Conservation (phyloP, 2,888 invertebrate genomes). For the Cremastinae sp. region DNA sequence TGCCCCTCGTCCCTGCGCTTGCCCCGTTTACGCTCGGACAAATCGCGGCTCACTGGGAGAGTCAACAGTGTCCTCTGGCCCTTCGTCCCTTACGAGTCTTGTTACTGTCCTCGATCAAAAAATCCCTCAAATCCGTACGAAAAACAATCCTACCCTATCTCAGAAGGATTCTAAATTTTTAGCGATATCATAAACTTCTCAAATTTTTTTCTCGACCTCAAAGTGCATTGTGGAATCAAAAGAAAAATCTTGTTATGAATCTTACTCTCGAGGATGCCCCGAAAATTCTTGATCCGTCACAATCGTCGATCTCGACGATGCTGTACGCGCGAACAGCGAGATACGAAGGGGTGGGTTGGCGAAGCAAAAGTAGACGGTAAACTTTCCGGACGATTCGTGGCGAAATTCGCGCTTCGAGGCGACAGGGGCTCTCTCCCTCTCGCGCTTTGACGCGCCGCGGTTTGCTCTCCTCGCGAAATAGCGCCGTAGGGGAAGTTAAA, state of each 20-base stretch:
- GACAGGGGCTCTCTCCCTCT: conserved; percentile 63
- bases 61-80: conserved; percentile 15
- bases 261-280: background rate
- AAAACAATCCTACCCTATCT: no score
- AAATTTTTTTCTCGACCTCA: no score
- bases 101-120: no score
- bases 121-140: conserved; percentile 5
- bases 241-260: no score
- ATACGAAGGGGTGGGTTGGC: conserved; percentile 74
- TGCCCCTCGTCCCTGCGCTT: conserved; percentile 15
- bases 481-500: conserved; percentile 64
- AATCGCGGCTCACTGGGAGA: conserved; percentile 24
- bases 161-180: no score
- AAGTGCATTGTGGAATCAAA: no score
- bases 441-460: conserved; percentile 72
- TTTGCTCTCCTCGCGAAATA: conserved; percentile 72
- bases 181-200: no score
- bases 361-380: conserved; percentile 60
- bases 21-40: conserved; percentile 35
- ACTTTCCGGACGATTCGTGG: conserved; percentile 60
- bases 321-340: conserved; percentile 59
- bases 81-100: conserved; percentile 5
- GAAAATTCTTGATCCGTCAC: background rate
- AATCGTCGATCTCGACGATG: background rate
- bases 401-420: conserved; percentile 65